Base-by-base conservation (phyloP, 2,113 vertebrate genomes). In the Benthochromis sp. region DNA sequence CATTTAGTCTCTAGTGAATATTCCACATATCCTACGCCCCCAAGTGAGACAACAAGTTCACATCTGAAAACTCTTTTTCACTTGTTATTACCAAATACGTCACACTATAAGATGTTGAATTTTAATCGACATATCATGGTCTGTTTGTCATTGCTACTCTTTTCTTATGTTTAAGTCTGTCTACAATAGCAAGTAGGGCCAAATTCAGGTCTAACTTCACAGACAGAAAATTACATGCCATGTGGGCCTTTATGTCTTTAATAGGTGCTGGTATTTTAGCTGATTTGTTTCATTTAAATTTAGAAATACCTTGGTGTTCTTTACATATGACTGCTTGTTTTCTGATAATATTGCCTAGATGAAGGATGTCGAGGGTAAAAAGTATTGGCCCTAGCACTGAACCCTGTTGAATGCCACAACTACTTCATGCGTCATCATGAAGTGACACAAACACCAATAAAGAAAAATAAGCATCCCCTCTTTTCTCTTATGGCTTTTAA, bases 201-300 rank as follows among this genome's bases (percentile, higher is more conserved):
- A 76, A 50, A 50, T 29, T 8, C 9, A 78, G 1, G 40, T 76
- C 71, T 19, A 50, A 29, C 45, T 31, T 78, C 16, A 50, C 24
- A 78, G 9, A 29, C 0, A 29, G 9, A 47, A 50, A 78, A 78
- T 4, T 1, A 5, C 43, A 29, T 29, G 0, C 14, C 43, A 31
- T 76, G 21, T 76, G 16, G 24, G 16, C 5, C 69, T 73, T 45
- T 45, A 16, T 45, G 5, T 27, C 69, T 73, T 78, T 50, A 13
- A 19, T 47, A 3, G 43, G 6, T 29, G 27, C 43, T 47, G 27
- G 24, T 12, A 19, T 3, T 78, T 78, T 78, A 78, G 17, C 24
- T 19, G 0, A 52, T 50, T 50, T 78, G 71, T 50, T 78, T 78
- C 43, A 50, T 7, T 19, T 31, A 11, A 17, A 19, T 78, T 78